Evolutionary conservation across 2,797 vertebrate genomes (phyloP).

Genomic region (Semaprochilodus insignis): DNA sequence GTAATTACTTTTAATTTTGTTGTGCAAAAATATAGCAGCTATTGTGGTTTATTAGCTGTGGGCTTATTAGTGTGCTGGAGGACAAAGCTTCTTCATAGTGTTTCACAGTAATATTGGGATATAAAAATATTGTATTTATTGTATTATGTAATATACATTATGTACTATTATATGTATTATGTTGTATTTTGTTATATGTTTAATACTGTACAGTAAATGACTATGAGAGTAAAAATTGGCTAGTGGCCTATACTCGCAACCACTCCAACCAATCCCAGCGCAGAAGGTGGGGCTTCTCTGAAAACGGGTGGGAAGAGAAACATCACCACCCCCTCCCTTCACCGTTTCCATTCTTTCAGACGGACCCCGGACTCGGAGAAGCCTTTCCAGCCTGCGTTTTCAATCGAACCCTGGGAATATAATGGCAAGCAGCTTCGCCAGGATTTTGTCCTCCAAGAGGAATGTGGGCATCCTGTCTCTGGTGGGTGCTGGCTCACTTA

Average conservation of each 20-base stretch:
- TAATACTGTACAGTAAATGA: too few relatives aligned
- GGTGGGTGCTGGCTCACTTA: constrained; percentile 87
- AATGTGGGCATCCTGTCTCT: constrained; percentile 83
- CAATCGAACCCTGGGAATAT: neutral
- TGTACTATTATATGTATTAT: too few relatives aligned
- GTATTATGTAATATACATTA: too few relatives aligned
- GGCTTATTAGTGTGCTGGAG: too few relatives aligned
- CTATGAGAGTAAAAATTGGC: neutral
- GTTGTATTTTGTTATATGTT: too few relatives aligned
- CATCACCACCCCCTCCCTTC: neutral
- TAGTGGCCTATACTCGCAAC: neutral
- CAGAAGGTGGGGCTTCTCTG: neutral
- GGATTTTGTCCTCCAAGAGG: constrained; percentile 81
- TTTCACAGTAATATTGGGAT: too few relatives aligned
- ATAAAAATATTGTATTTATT: too few relatives aligned
- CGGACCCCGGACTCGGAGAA: neutral
- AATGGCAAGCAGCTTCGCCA: constrained; percentile 90
- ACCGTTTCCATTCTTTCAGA: constrained; percentile 23
- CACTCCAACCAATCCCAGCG: neutral
- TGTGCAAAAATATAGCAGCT: too few relatives aligned
- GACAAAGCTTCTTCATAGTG: too few relatives aligned
- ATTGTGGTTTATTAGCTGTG: too few relatives aligned
- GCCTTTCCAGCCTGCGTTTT: neutral
- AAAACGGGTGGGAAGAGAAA: neutral
- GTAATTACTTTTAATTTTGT: too few relatives aligned